These are phyloP conservation scores for Melanotaenia pygmaea DNA, from an alignment of 2,797 vertebrate genomes.

Conservation along the genomic window DNA sequence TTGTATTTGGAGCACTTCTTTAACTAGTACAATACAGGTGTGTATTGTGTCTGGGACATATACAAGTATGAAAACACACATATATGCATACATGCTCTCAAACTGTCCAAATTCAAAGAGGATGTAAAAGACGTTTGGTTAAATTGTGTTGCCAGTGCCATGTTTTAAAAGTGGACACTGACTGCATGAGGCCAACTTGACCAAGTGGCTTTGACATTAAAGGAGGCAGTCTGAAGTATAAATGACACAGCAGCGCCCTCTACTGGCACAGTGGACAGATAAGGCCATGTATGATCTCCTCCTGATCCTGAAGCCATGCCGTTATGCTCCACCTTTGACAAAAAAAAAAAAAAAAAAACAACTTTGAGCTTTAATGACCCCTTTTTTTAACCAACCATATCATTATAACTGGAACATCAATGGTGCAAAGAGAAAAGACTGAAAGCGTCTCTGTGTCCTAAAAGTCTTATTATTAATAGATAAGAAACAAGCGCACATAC, in stretches of 20 bases:
- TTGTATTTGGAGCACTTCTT: not conserved
- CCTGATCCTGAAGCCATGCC: not conserved
- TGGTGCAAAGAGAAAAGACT: not conserved
- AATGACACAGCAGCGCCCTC: slow-evolving; percentile 50
- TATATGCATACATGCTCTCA: not conserved
- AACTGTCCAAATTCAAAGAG: not conserved
- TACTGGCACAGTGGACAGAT: slow-evolving; percentile 28
- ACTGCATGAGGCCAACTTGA: not conserved
- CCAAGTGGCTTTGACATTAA: not conserved
- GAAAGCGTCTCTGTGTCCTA: not conserved
- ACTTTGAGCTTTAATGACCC: not conserved
- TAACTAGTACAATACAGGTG: not conserved
- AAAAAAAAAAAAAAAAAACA: not conserved
- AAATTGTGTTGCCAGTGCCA: not conserved
- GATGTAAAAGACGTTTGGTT: not conserved
- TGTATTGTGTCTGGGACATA: not conserved
- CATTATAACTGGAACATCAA: not conserved
- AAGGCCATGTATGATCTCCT: not conserved
- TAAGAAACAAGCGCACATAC: not conserved
- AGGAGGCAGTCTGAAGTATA: not conserved
- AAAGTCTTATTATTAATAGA: not conserved
- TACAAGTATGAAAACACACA: not conserved
- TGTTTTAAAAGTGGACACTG: not conserved
- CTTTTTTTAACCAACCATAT: not conserved
- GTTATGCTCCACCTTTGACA: not conserved